Conservation (phyloP, 2,797 vertebrate species). For the Sebastes matsubarae region DNA sequence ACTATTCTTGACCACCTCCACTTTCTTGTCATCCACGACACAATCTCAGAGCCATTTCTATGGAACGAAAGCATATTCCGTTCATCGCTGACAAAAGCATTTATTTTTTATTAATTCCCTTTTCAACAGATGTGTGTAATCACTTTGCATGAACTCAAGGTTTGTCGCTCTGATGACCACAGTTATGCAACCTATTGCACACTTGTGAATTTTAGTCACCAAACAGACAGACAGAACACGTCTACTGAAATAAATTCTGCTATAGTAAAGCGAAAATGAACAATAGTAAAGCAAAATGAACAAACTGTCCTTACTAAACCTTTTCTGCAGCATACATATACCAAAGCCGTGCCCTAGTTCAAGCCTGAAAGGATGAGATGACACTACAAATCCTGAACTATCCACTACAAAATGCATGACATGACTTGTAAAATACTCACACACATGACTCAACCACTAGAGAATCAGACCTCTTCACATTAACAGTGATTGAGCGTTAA, state of each 20-base stretch:
- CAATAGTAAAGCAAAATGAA: background rate
- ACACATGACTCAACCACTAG: conserved; percentile 13
- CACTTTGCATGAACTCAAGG: background rate
- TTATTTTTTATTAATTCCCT: background rate
- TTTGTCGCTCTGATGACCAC: background rate
- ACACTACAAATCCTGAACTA: conserved; percentile 26
- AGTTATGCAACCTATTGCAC: background rate
- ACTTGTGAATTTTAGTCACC: background rate
- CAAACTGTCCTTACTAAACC: conserved; percentile 7
- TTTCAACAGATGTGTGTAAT: background rate
- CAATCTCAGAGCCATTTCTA: background rate
- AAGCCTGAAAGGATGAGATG: conserved; percentile 25
- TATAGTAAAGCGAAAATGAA: background rate
- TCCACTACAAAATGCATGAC: conserved; percentile 62
- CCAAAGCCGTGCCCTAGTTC: background rate
- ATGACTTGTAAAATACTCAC: conserved; percentile 51
- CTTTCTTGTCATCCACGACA: background rate
- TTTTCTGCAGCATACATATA: conserved; percentile 1
- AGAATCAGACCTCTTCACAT: conserved; percentile 21
- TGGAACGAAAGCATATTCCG: background rate
- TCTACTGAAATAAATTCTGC: background rate
- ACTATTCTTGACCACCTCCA: background rate
- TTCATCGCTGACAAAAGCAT: background rate
- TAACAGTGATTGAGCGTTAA: conserved; percentile 35
- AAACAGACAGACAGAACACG: background rate